Evolutionary conservation across 2,113 vertebrate species (phyloP).

Genomic region (Mesocricetus auratus): DNA sequence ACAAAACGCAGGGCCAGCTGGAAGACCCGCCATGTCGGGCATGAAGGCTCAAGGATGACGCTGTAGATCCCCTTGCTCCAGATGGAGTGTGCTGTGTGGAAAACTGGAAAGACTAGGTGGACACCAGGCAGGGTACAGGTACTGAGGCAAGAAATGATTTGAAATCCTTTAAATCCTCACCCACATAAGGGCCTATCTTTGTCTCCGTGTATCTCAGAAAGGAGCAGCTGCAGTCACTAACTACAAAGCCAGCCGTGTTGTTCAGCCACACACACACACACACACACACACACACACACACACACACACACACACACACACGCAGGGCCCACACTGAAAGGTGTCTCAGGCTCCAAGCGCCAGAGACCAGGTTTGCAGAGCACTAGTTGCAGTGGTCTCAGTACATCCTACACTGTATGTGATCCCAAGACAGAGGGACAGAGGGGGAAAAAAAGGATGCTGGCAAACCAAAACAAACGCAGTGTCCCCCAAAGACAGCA

Average conservation of each 20-base stretch:
- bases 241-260: no score
- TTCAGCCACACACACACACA: no score
- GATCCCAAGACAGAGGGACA: not conserved
- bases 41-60: not conserved
- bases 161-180: not conserved
- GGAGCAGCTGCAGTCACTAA: not conserved
- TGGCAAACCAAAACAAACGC: not conserved
- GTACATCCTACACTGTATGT: not conserved
- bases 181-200: not conserved
- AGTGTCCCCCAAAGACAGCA: not conserved
- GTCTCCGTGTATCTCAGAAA: not conserved
- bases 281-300: no score
- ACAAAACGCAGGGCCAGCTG: not conserved
- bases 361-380: not conserved
- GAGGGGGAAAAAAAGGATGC: not conserved
- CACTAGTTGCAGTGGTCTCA: not conserved
- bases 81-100: not conserved
- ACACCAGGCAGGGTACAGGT: not conserved
- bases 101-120: not conserved
- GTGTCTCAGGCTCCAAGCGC: not conserved
- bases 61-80: no score
- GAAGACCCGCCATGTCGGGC: not conserved
- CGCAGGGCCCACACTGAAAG: not conserved
- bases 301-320: no score
- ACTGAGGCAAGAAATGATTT: not conserved